Conservation (phyloP, 2,888 invertebrate genomes). For the Torymus tubicola region DNA sequence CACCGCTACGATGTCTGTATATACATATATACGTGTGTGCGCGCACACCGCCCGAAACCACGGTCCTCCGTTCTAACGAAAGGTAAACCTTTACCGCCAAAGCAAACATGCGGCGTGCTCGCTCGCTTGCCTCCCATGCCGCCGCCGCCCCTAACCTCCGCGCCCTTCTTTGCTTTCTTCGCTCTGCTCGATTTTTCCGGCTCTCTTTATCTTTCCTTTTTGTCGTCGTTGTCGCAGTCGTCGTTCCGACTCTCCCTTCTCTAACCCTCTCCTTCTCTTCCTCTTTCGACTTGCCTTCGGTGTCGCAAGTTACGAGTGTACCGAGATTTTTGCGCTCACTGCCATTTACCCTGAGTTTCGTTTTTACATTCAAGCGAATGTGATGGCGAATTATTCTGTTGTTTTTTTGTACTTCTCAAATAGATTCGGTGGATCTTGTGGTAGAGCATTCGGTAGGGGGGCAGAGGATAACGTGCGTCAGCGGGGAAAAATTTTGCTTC, state of each 20-base stretch:
- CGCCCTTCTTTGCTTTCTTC: background rate
- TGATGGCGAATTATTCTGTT: conserved; percentile 13
- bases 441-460: background rate
- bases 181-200: conserved; percentile 39
- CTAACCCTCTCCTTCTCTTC: conserved; percentile 43
- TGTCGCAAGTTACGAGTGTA: background rate
- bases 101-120: conserved; percentile 63
- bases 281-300: conserved; percentile 32
- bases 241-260: too few species aligned
- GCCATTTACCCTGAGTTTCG: conserved; percentile 11
- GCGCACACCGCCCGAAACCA: conserved; percentile 63
- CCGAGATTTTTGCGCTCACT: conserved; percentile 7
- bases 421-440: background rate
- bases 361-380: background rate
- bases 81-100: conserved; percentile 69
- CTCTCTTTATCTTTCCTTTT: conserved; percentile 52
- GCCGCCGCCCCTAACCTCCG: conserved; percentile 1
- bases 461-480: background rate
- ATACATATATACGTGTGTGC: background rate
- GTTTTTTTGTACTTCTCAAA: conserved; percentile 13
- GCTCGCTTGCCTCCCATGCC: conserved; percentile 52
- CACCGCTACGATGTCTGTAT: too few species aligned
- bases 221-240: conserved; percentile 15
- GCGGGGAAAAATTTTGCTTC: background rate
- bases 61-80: conserved; percentile 67